Base-by-base conservation (phyloP, 1,140 invertebrate genomes). In the Pollicipes pollicipes region DNA sequence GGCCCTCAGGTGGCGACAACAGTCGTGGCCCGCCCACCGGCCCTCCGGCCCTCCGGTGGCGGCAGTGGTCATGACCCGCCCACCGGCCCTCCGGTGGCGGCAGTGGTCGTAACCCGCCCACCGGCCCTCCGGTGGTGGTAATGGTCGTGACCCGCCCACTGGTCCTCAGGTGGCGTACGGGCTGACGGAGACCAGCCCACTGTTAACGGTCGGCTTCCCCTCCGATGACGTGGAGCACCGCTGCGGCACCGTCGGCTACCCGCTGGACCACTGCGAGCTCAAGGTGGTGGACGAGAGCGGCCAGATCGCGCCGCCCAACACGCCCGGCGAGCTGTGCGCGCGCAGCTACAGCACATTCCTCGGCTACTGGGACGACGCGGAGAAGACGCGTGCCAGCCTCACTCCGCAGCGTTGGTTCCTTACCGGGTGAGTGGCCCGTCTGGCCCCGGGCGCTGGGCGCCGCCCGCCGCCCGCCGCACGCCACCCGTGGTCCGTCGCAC, bases 281-380 rank as follows among this genome's bases (percentile, higher is more conserved):
- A 86, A 89, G 81, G 81, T 93, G 6, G 84, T 95, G 16, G 87
- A 96, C 78, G 78, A 81, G 0, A 77, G 88, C 16, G 89, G 88
- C 0, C 75, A 82, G 0, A 81, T 86, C 2, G 88, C 96, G 3
- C 87, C 90, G 0, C 83, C 89, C 37, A 91, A 88, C 3, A 82
- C 81, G 30, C 79, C 85, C 0, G 95, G 95, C 0, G 95, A 98
- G 79, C 78, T 97, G 1, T 88, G 87, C 76, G 82, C 90, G 0
- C 84, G 93, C 69, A 91, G 92, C 0, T 96, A 95, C 78, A 78
- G 77, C 30, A 86, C 81, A 4, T 96, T 97, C 90, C 77, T 89
- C 64, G 84, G 86, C n/a, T 98, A 98, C 78, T 95, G 88, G 87
- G 82, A 84, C 8, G 92, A 97, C 76, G 82, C 86, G 6, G 85